These are phyloP conservation scores for Tethya wilhelma DNA, from an alignment of 37 sponge, comb jelly and placozoan species.

Conservation along the genomic window DNA sequence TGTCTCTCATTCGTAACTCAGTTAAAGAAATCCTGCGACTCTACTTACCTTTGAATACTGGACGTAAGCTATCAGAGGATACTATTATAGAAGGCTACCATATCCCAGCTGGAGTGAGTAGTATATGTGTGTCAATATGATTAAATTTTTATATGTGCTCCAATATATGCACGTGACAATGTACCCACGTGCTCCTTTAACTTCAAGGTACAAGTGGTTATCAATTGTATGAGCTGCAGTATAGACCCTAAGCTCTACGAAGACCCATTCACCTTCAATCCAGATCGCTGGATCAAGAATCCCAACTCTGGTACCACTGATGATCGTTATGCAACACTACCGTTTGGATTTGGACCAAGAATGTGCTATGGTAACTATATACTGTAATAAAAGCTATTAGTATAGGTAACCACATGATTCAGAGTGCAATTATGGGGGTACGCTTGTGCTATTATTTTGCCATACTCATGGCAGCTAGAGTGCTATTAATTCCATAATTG, in stretches of 20 bases:
- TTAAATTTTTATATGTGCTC: background rate
- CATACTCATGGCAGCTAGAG: no score
- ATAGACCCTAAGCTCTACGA: conserved; percentile 12
- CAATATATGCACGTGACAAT: background rate
- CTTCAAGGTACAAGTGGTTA: background rate
- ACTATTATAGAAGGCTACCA: conserved; percentile 24
- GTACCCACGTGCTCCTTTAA: background rate
- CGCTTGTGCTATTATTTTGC: no score
- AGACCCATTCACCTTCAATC: conserved; percentile 42
- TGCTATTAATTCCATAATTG: no score
- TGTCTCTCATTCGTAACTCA: conserved; percentile 41
- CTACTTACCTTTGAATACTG: conserved; percentile 21
- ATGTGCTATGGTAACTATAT: conserved; percentile 51
- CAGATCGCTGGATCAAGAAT: conserved; percentile 36
- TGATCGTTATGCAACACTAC: conserved; percentile 22
- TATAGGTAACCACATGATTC: no score
- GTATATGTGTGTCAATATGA: no score
- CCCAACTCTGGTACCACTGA: background rate
- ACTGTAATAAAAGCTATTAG: background rate
- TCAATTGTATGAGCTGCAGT: conserved; percentile 39
- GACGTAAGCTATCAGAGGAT: conserved; percentile 9
- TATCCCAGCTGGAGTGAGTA: conserved; percentile 34
- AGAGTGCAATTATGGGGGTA: no score
- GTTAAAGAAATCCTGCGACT: conserved; percentile 46
- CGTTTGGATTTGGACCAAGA: conserved; percentile 63